Percentiles rank a stretch among this genome's conserved stretches.
These are phyloP conservation scores for Popillia japonica DNA, from an alignment of 1,140 invertebrate genomes.

Conservation along the genomic window DNA sequence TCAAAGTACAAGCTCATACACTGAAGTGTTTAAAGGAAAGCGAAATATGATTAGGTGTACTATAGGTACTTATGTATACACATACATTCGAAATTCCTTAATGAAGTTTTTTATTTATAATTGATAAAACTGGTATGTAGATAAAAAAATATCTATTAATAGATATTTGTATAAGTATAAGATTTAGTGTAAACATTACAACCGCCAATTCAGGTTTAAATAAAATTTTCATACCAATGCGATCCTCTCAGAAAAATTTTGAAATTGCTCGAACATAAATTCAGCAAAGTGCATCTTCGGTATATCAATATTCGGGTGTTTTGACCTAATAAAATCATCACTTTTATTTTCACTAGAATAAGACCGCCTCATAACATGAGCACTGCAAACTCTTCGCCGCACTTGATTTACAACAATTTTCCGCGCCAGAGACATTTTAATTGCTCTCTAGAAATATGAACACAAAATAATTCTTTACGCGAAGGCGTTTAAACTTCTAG, in stretches of 20 bases:
- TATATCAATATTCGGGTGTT: slow-evolving; percentile 55
- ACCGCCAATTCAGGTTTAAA: too few relatives aligned
- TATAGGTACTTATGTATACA: too few relatives aligned
- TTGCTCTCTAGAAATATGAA: background rate
- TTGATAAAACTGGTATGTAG: too few relatives aligned
- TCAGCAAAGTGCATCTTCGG: slow-evolving; percentile 67
- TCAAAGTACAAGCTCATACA: too few relatives aligned
- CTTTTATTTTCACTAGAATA: slow-evolving; percentile 5
- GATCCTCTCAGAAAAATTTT: slow-evolving; percentile 67
- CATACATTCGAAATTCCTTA: too few relatives aligned
- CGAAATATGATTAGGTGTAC: too few relatives aligned
- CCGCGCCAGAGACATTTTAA: background rate
- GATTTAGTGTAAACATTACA: too few relatives aligned
- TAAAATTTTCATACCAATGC: slow-evolving; percentile 64
- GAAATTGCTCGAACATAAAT: slow-evolving; percentile 70
- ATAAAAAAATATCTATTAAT: too few relatives aligned
- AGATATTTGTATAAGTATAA: too few relatives aligned
- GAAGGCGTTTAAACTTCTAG: background rate
- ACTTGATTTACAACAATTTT: background rate
- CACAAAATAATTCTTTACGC: background rate
- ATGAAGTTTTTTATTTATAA: too few relatives aligned
- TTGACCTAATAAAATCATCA: slow-evolving; percentile 27
- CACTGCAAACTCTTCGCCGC: background rate
- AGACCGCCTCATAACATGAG: background rate
- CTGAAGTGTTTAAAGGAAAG: too few relatives aligned